These are phyloP conservation scores for Myopa testacea DNA, from an alignment of 2,888 invertebrate species.

Conservation along the genomic window DNA sequence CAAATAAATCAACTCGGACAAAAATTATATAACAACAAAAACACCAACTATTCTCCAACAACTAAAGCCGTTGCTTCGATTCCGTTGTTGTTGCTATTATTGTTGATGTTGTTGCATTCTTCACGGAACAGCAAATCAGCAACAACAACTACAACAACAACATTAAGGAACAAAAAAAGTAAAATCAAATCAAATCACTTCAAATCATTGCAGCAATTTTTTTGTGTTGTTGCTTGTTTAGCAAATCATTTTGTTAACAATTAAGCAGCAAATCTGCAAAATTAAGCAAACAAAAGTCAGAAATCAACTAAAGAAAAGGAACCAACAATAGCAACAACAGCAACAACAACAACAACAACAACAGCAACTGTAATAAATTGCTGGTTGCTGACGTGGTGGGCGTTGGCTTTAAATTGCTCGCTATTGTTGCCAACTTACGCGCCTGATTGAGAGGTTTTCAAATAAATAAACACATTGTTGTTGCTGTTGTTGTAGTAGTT, in stretches of 20 bases:
- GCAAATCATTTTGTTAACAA: too few relatives aligned
- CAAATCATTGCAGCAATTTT: too few relatives aligned
- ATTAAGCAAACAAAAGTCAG: background rate
- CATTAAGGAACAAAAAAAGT: too few relatives aligned
- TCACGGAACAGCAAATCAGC: too few relatives aligned
- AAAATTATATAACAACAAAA: too few relatives aligned
- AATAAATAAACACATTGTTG: background rate
- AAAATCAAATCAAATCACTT: too few relatives aligned
- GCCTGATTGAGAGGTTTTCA: background rate
- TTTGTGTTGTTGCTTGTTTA: too few relatives aligned
- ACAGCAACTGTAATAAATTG: background rate
- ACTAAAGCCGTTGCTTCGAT: too few relatives aligned
- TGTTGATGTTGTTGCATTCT: too few relatives aligned
- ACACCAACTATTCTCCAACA: too few relatives aligned
- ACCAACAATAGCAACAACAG: conserved; percentile 8
- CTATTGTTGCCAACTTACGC: background rate
- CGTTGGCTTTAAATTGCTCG: background rate
- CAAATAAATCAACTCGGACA: background rate
- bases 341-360: conserved; percentile 18
- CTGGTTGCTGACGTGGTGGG: background rate
- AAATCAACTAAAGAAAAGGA: background rate
- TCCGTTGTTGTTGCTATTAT: background rate
- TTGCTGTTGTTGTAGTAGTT: background rate
- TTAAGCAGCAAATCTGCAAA: too few relatives aligned
- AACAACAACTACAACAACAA: too few relatives aligned